Conservation (phyloP, 2,113 vertebrate genomes). For the Cavia porcellus region DNA sequence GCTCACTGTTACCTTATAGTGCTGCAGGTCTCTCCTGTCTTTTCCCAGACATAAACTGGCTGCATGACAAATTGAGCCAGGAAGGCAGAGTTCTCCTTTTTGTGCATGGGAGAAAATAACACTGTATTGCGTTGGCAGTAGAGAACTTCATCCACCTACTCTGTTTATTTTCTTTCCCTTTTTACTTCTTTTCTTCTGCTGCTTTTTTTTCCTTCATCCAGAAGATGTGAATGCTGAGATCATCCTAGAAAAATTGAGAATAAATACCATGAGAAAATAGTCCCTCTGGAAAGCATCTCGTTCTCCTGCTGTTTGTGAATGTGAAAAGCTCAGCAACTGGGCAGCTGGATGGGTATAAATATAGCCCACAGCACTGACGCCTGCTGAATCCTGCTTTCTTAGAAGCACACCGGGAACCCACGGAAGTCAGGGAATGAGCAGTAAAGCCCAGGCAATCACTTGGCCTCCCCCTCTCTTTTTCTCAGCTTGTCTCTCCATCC, state of each 20-base stretch:
- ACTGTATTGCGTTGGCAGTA: background rate
- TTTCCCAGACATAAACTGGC: background rate
- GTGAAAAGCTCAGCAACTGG: constrained; percentile 74
- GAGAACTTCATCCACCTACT: background rate
- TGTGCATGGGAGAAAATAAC: constrained; percentile 56
- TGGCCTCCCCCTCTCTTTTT: background rate
- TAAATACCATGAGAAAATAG: constrained; percentile 69
- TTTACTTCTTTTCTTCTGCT: background rate
- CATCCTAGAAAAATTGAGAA: constrained; percentile 77
- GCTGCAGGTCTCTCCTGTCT: background rate
- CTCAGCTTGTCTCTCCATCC: background rate
- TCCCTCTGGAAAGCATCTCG: constrained; percentile 66
- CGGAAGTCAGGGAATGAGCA: constrained; percentile 74
- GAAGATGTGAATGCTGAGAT: constrained; percentile 78
- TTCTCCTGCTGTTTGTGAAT: constrained; percentile 74
- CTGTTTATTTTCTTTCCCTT: constrained; percentile 1
- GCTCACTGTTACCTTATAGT: background rate
- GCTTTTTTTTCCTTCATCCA: constrained; percentile 21
- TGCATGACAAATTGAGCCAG: background rate
- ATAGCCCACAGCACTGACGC: constrained; percentile 73
- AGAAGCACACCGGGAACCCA: constrained; percentile 68
- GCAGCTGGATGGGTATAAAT: constrained; percentile 77
- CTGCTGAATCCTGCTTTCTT: constrained; percentile 76
- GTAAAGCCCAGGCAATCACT: constrained; percentile 52
- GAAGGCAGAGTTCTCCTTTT: background rate